Percentiles rank a stretch among this genome's conserved stretches.
Conservation (phyloP, 1,140 invertebrate species). For the Orius insidiosus region DNA sequence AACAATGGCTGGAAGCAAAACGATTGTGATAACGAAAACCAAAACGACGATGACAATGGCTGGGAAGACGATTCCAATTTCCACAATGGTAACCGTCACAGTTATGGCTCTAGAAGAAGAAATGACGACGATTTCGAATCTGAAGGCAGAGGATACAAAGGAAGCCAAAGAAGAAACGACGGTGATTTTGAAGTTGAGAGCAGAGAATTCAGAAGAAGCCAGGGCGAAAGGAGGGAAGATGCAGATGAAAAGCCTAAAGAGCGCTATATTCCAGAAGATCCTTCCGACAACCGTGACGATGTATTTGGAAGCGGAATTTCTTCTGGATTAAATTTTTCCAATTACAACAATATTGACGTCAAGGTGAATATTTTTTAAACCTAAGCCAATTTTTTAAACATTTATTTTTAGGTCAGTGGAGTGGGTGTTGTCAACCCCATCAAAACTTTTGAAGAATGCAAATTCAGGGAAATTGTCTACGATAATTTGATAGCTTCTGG, state of each 20-base stretch:
- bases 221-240: too few species aligned
- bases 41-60: slow-evolving; percentile 6
- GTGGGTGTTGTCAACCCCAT: slow-evolving; percentile 45
- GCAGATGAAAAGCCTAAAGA: slow-evolving; percentile 34
- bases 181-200: too few species aligned
- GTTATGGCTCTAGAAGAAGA: too few species aligned
- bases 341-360: slow-evolving; percentile 67
- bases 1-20: slow-evolving; percentile 5
- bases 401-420: slow-evolving; percentile 36
- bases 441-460: slow-evolving; percentile 48
- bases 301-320: slow-evolving; percentile 52
- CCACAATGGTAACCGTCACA: slow-evolving; percentile 9
- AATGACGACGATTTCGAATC: too few species aligned
- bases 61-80: slow-evolving; percentile 9
- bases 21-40: slow-evolving; percentile 11
- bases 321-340: slow-evolving; percentile 75
- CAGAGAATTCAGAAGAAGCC: too few species aligned
- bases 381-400: too few species aligned
- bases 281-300: slow-evolving; percentile 45
- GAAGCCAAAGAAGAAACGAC: too few species aligned
- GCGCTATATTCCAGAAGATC: slow-evolving; percentile 66
- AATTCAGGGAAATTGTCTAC: slow-evolving; percentile 44
- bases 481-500: slow-evolving; percentile 58
- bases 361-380: too few species aligned
- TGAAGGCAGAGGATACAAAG: too few species aligned